Evolutionary conservation across 2,797 vertebrate species (phyloP).

Genomic region (Columba guinea): DNA sequence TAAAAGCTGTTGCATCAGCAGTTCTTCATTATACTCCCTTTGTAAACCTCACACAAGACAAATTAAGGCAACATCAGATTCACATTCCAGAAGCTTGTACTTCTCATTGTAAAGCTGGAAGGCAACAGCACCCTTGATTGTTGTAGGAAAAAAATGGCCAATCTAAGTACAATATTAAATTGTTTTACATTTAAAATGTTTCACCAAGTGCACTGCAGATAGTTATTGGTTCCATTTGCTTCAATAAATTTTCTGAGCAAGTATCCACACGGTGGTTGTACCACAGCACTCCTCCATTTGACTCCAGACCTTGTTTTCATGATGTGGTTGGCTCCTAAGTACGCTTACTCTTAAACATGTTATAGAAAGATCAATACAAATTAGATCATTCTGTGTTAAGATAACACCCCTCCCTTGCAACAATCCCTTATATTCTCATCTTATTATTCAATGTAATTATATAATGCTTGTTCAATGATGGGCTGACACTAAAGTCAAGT

Average conservation of each 20-base stretch:
- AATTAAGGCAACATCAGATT: background rate
- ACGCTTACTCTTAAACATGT: conserved; percentile 18
- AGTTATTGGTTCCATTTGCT: background rate
- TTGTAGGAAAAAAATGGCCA: background rate
- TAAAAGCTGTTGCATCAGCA: background rate
- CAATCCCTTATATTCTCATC: conserved; percentile 45
- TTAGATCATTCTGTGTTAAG: conserved; percentile 50
- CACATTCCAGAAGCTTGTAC: background rate
- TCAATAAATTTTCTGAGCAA: background rate
- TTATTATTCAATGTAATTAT: conserved; percentile 61
- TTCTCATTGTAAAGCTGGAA: background rate
- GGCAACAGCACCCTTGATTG: background rate
- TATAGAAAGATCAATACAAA: conserved; percentile 63
- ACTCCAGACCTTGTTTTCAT: conserved; percentile 36
- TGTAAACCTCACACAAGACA: background rate
- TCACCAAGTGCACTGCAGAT: background rate
- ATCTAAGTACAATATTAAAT: background rate
- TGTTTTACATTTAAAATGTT: background rate
- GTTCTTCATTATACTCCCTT: background rate
- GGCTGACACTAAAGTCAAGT: conserved; percentile 59
- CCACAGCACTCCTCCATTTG: background rate
- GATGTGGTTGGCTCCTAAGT: conserved; percentile 31
- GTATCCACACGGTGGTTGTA: background rate
- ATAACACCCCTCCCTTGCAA: background rate
- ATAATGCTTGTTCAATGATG: conserved; percentile 47